A percentile compares a stretch with the other conserved stretches of the same genome.
Conservation (phyloP, 2,797 vertebrate species). For the Odontamblyopus lacepedii region DNA sequence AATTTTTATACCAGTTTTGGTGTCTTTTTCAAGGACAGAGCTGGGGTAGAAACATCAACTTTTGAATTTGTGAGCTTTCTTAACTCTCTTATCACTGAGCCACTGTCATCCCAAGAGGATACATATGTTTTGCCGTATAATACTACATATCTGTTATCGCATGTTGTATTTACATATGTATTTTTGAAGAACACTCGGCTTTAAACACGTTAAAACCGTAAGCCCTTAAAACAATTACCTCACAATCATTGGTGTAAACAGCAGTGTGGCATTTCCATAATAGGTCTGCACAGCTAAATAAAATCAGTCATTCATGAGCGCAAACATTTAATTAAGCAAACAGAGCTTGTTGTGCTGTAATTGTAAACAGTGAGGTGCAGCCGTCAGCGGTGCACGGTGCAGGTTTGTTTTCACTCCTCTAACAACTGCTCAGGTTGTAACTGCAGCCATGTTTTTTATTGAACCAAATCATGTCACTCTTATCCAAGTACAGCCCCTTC, state of each 20-base stretch:
- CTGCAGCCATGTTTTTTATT: conserved; percentile 10
- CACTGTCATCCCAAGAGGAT: too few species aligned
- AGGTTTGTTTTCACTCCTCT: conserved; percentile 11
- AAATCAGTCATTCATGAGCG: conserved; percentile 27
- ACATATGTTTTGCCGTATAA: too few species aligned
- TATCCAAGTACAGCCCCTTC: not conserved
- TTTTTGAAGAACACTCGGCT: conserved; percentile 8
- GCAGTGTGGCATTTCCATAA: conserved; percentile 20
- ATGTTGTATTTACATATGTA: not conserved
- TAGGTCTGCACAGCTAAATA: conserved; percentile 13
- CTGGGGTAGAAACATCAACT: not conserved
- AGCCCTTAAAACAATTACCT: conserved; percentile 8
- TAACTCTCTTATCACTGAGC: too few species aligned
- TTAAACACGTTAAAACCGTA: not conserved
- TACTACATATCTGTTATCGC: too few species aligned
- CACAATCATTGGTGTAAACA: conserved; percentile 10
- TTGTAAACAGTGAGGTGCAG: conserved; percentile 32
- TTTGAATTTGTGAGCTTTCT: not conserved
- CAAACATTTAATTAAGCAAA: conserved; percentile 37
- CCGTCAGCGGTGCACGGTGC: conserved; percentile 9
- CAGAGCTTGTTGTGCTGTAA: conserved; percentile 22
- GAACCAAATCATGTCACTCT: not conserved
- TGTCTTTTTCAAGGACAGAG: not conserved
- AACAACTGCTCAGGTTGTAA: not conserved
- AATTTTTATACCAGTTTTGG: not conserved